Conservation (phyloP, 2,888 invertebrate species). For the Perithous albicinctus region DNA sequence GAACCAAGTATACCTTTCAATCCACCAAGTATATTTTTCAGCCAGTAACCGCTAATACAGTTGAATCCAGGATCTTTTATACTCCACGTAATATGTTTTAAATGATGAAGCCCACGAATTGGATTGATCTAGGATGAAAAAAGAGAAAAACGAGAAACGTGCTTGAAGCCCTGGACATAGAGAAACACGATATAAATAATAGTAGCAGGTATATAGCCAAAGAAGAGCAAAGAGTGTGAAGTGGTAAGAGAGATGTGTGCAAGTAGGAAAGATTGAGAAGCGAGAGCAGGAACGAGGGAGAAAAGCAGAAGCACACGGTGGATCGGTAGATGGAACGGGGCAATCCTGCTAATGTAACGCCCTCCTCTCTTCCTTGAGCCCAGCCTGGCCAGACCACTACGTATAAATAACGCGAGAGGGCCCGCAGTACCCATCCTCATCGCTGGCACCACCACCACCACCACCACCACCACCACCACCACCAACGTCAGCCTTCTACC, state of each 20-base stretch:
- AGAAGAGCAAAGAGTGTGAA: constrained; percentile 49
- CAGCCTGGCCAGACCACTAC: constrained; percentile 75
- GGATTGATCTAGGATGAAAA: background rate
- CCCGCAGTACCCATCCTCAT: constrained; percentile 69
- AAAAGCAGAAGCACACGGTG: constrained; percentile 58
- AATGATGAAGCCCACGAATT: background rate
- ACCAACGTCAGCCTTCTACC: constrained; percentile 26
- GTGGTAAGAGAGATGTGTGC: constrained; percentile 33
- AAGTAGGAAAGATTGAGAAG: constrained; percentile 62
- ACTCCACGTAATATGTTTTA: too few relatives aligned
- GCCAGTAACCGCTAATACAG: too few relatives aligned
- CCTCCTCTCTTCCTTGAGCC: constrained; percentile 73
- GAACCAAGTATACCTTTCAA: too few relatives aligned
- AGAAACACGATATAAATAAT: constrained; percentile 44
- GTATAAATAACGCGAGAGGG: constrained; percentile 76
- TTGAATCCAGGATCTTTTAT: too few relatives aligned
- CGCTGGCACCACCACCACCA: constrained; percentile 43
- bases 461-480: constrained; percentile 62
- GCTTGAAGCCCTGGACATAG: background rate
- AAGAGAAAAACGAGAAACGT: background rate
- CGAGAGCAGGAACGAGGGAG: constrained; percentile 20
- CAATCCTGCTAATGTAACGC: constrained; percentile 82
- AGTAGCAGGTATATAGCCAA: constrained; percentile 2
- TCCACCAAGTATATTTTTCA: too few relatives aligned
- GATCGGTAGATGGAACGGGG: constrained; percentile 72